Conservation (phyloP, 2,888 invertebrate genomes). For the Diadromus collaris region DNA sequence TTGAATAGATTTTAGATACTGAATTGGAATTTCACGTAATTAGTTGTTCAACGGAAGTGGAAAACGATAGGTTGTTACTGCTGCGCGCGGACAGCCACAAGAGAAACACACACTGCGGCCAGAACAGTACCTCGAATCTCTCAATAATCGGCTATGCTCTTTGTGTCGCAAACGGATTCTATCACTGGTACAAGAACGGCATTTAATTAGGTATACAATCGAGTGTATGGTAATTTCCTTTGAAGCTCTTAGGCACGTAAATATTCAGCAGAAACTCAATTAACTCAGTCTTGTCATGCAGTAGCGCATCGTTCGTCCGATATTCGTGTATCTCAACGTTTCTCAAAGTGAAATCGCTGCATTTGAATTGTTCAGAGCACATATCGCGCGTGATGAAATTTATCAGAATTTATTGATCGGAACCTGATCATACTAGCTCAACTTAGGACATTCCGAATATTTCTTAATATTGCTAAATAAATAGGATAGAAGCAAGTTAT, state of each 20-base stretch:
- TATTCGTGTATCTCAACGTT: not conserved
- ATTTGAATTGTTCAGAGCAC: not conserved
- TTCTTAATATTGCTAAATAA: too few species aligned
- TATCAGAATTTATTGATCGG: too few species aligned
- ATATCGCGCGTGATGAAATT: not conserved
- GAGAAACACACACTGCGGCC: not conserved
- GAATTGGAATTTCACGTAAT: not conserved
- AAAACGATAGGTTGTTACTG: not conserved
- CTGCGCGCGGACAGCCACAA: not conserved
- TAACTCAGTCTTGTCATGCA: constrained; percentile 16
- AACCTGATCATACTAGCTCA: too few species aligned
- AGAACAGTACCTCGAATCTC: constrained; percentile 8
- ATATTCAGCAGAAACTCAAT: constrained; percentile 41
- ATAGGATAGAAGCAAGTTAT: too few species aligned
- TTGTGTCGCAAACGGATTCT: constrained; percentile 3
- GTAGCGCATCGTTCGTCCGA: not conserved
- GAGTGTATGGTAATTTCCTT: constrained; percentile 27
- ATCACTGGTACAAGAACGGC: constrained; percentile 21
- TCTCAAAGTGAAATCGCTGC: not conserved
- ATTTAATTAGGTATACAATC: constrained; percentile 41
- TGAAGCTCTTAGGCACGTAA: constrained; percentile 28
- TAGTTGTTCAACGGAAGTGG: constrained; percentile 2
- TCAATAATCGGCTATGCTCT: constrained; percentile 34
- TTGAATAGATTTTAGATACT: not conserved
- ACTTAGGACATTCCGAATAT: too few species aligned